Evolutionary conservation across 2,797 vertebrate species (phyloP).

Genomic region (Argyrosomus regius): DNA sequence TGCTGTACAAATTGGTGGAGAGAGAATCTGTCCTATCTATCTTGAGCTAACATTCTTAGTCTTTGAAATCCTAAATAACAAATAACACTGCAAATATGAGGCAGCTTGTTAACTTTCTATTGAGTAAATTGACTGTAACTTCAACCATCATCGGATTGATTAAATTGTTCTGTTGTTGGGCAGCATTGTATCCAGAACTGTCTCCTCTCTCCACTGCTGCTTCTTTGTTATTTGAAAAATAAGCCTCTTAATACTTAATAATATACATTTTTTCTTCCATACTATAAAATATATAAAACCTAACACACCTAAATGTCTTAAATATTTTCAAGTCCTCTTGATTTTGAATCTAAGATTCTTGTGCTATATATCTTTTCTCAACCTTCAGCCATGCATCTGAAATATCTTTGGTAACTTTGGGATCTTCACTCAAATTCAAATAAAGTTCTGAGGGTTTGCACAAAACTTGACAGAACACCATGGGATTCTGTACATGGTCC

Average conservation of each 20-base stretch:
- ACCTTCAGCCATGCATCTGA: background rate
- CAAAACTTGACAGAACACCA: conserved; percentile 1
- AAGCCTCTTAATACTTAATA: background rate
- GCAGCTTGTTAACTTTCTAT: conserved; percentile 69
- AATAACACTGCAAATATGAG: too few relatives aligned
- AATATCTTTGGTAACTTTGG: background rate
- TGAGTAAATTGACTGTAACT: conserved; percentile 67
- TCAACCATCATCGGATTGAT: conserved; percentile 66
- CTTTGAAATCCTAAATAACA: conserved; percentile 20
- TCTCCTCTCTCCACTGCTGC: conserved; percentile 16
- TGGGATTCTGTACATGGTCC: conserved; percentile 5
- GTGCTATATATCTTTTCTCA: background rate
- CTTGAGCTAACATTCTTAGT: conserved; percentile 46
- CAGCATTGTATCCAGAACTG: conserved; percentile 25
- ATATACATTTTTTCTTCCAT: too few relatives aligned
- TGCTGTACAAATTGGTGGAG: conserved; percentile 7
- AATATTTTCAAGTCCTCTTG: too few relatives aligned
- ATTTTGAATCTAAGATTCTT: background rate
- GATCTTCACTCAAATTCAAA: background rate
- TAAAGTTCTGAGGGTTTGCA: conserved; percentile 5
- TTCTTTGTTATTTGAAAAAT: background rate
- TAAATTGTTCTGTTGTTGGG: conserved; percentile 67
- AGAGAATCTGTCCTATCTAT: conserved; percentile 36
- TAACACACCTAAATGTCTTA: too few relatives aligned
- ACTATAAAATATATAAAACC: too few relatives aligned